Conservation (phyloP, 2,888 invertebrate genomes). For the Gasteruption jaculator region DNA sequence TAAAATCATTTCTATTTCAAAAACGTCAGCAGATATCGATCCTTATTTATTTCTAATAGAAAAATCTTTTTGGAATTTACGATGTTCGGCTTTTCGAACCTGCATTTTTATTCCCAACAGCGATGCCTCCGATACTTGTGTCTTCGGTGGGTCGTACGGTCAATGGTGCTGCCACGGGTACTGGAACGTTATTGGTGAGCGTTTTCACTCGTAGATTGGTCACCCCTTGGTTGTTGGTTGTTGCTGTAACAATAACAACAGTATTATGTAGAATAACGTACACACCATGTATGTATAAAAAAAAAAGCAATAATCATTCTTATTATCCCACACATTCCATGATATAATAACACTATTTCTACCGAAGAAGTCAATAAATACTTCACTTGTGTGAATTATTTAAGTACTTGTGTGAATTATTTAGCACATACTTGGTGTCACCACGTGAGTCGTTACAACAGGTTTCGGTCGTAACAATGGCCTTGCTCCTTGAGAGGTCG, state of each 20-base stretch:
- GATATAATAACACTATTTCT: no score
- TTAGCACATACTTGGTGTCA: slow-evolving; percentile 33
- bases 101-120: slow-evolving; percentile 46
- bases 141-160: slow-evolving; percentile 66
- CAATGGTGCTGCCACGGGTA: slow-evolving; percentile 37
- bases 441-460: slow-evolving; percentile 29
- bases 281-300: no score
- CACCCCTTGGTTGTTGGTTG: slow-evolving; percentile 34
- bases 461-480: slow-evolving; percentile 30
- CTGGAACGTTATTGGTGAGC: slow-evolving; percentile 22
- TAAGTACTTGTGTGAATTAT: slow-evolving; percentile 12
- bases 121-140: slow-evolving; percentile 69
- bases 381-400: no score
- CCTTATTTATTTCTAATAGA: background rate
- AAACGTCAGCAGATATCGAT: no score
- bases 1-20: no score
- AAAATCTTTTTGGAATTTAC: no score
- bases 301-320: no score
- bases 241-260: slow-evolving; percentile 28
- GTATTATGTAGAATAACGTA: no score
- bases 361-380: no score
- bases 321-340: no score
- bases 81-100: slow-evolving; percentile 27
- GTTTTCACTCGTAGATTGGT: slow-evolving; percentile 38
- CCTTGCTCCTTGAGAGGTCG: slow-evolving; percentile 20